These are phyloP conservation scores for Rhinopithecus roxellana DNA, from an alignment of 2,113 vertebrate species.

Conservation along the genomic window DNA sequence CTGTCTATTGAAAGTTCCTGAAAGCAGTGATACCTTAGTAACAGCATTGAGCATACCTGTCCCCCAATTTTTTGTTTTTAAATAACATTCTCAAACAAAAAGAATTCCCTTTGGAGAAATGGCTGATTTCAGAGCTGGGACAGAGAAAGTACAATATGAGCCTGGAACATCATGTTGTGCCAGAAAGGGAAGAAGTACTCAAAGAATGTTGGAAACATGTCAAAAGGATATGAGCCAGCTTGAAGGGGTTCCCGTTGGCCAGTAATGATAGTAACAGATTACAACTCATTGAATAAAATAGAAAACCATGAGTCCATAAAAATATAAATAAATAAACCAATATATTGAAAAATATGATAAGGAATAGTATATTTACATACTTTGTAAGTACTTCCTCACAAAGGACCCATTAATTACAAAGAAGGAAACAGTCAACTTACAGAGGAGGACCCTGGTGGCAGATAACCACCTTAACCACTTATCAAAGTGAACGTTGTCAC, in stretches of 20 bases:
- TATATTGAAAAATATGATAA: not conserved
- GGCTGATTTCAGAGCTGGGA: not conserved
- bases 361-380: not conserved
- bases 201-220: slow-evolving; percentile 47
- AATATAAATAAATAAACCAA: not conserved
- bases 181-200: slow-evolving; percentile 55
- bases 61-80: not conserved
- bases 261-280: slow-evolving; percentile 34
- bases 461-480: too few relatives aligned
- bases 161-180: slow-evolving; percentile 44
- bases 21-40: not conserved
- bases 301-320: not conserved
- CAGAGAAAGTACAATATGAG: slow-evolving; percentile 42
- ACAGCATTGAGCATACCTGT: not conserved
- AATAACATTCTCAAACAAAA: not conserved
- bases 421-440: not conserved
- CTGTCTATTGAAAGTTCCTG: not conserved
- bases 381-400: not conserved
- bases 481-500: not conserved
- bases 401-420: not conserved
- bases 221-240: not conserved
- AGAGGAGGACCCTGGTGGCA: not conserved
- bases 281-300: slow-evolving; percentile 35
- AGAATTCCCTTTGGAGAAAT: slow-evolving; percentile 7
- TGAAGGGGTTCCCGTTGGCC: not conserved